Evolutionary conservation across 2,113 vertebrate genomes (phyloP).

Genomic region (Apodemus sylvaticus): DNA sequence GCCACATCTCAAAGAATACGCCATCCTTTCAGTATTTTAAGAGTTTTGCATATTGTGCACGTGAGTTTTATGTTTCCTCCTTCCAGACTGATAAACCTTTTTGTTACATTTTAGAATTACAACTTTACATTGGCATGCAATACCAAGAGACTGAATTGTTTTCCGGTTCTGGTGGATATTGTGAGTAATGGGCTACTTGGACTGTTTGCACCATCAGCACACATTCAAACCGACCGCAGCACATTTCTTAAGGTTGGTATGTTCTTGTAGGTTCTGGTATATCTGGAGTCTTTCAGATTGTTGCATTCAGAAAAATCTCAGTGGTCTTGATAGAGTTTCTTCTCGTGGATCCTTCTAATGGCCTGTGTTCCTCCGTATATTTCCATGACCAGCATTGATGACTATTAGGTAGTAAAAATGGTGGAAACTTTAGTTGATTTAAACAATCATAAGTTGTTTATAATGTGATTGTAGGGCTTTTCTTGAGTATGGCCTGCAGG

Average conservation of each 20-base stretch:
- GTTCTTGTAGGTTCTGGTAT: neutral
- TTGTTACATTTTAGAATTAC: conserved; percentile 82
- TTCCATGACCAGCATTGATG: conserved; percentile 14
- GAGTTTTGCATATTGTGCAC: neutral
- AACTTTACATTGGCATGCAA: conserved; percentile 88
- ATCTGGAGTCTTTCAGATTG: neutral
- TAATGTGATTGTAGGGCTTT: neutral
- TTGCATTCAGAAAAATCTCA: neutral
- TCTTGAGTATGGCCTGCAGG: neutral
- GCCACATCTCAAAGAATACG: neutral
- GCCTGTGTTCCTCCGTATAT: neutral
- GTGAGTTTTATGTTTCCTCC: neutral
- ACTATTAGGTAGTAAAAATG: conserved; percentile 12
- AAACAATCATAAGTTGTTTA: neutral
- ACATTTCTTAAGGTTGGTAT: conserved; percentile 55
- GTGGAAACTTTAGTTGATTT: neutral
- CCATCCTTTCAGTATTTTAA: neutral
- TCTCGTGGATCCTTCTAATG: neutral
- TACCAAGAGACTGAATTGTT: conserved; percentile 88
- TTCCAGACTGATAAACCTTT: neutral
- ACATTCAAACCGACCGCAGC: conserved; percentile 88
- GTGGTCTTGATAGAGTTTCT: neutral
- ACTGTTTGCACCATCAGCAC: conserved; percentile 82
- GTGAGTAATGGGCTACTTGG: conserved; percentile 89
- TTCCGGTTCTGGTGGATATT: conserved; percentile 90